phyloP scores from a whole-genome alignment of 2,888 invertebrate species.

The Drosophila vallismaia region DNA sequence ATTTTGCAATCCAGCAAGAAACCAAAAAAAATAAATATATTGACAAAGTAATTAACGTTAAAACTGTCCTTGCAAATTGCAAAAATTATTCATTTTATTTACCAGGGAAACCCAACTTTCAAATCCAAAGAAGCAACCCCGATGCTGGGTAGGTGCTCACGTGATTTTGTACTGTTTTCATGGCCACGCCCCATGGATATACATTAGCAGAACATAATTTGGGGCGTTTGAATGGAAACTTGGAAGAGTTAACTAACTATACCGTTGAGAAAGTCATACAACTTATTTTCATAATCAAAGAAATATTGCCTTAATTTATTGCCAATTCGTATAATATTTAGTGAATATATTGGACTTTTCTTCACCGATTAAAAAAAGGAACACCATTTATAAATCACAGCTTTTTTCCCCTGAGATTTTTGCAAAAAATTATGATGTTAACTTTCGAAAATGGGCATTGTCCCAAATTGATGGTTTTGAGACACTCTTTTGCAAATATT shows the following conservation, averaged over 20 bases:
- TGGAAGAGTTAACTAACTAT: conserved; percentile 39
- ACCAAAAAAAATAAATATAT: conserved; percentile 34
- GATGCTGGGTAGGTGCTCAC: conserved; percentile 67
- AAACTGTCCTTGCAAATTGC: conserved; percentile 59
- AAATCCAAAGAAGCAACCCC: conserved; percentile 36
- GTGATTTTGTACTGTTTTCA: conserved; percentile 1
- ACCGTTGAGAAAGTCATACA: too few relatives aligned
- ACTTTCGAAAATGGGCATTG: too few relatives aligned
- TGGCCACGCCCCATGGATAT: conserved; percentile 7
- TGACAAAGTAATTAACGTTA: conserved; percentile 75
- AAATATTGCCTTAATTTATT: too few relatives aligned
- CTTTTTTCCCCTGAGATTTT: too few relatives aligned
- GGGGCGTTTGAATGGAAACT: conserved; percentile 45
- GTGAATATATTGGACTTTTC: too few relatives aligned
- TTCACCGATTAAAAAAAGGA: too few relatives aligned
- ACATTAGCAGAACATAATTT: conserved; percentile 76
- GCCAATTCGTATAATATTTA: too few relatives aligned
- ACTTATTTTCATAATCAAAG: too few relatives aligned
- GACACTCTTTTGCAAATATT: too few relatives aligned
- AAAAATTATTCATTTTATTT: conserved; percentile 73
- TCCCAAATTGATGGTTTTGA: too few relatives aligned
- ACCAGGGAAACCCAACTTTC: conserved; percentile 65
- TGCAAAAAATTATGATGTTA: too few relatives aligned
- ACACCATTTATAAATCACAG: too few relatives aligned
- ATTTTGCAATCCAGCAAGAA: conserved; percentile 52